A percentile compares a stretch with the other conserved stretches of the same genome.
Conservation (phyloP, 2,797 vertebrate genomes). For the Furcifer pardalis region DNA sequence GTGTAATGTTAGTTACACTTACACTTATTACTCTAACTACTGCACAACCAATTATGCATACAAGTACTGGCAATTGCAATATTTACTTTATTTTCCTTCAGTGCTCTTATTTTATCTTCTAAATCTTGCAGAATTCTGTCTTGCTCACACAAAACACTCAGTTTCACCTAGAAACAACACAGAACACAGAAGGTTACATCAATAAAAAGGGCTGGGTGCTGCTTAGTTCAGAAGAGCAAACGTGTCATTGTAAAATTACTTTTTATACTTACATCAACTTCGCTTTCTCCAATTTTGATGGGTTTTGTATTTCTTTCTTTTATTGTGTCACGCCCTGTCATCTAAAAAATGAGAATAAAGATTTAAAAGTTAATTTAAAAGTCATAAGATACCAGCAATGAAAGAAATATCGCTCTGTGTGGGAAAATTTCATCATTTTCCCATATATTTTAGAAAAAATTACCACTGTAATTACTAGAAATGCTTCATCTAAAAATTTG, state of each 20-base stretch:
- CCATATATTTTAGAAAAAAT: neutral
- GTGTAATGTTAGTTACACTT: neutral
- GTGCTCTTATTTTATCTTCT: slow-evolving; percentile 89
- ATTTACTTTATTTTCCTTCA: slow-evolving; percentile 96
- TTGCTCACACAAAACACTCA: slow-evolving; percentile 95
- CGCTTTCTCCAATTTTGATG: slow-evolving; percentile 95
- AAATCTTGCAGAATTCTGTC: slow-evolving; percentile 96
- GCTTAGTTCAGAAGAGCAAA: neutral
- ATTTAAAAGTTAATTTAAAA: slow-evolving; percentile 29
- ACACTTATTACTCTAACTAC: neutral
- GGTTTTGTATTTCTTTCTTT: slow-evolving; percentile 88
- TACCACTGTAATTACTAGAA: neutral
- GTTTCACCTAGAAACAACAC: slow-evolving; percentile 85
- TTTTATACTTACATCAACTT: slow-evolving; percentile 90
- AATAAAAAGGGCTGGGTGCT: neutral
- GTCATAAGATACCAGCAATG: neutral
- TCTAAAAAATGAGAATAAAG: slow-evolving; percentile 78
- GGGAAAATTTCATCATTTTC: slow-evolving; percentile 3
- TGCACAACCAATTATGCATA: neutral
- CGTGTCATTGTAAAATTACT: neutral
- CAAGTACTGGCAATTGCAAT: neutral
- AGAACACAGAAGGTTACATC: neutral
- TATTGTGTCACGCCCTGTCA: slow-evolving; percentile 88
- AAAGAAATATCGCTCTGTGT: slow-evolving; percentile 14
- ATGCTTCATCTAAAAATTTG: neutral